Base-by-base conservation (phyloP, 2,888 invertebrate species). In the Andrena hattorfiana region DNA sequence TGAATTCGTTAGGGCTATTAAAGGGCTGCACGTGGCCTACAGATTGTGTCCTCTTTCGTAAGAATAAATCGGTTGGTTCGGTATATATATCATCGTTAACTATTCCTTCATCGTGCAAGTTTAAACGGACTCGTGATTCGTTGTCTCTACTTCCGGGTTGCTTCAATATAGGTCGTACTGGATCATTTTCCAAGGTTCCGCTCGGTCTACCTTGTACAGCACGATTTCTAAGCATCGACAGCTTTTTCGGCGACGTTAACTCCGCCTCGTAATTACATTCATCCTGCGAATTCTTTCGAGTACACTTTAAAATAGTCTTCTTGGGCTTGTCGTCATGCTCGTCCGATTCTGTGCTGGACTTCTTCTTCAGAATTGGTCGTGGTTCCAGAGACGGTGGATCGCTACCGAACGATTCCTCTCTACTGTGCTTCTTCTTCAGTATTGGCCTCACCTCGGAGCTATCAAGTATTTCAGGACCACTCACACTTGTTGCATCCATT, bases 281-380 rank as follows among this genome's bases (percentile, higher is more conserved):
- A 88, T 96, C 96, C 69, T 96, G 95, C 35, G 96, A 96, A 90
- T 95, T 95, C 91, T 96, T 96, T 88, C 96, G 96, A 1, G 96
- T 96, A 64, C 96, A 95, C 93, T 98, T 98, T 60, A 98, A 94
- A 88, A 98, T 98, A 42, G 98, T 97, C 91, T 95, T 96, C 90
- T 96, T 96, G 0, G 96, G 96, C 87, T 96, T 95, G 88, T 97
- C 97, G 66, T 96, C 96, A 89, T 96, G 95, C 89, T 97, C 97
- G 84, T 97, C 96, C 63, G 96, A 96, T 90, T 97, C 97, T 0
- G 96, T 96, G 84, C 96, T 96, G 0, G 97, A 97, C 93, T 98
- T 98, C 94, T 98, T 98, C 94, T 98, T 98, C 54, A 98, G 93
- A 90, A 98, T 98, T 3, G 98, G 98, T 93, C 94, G 93, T 1